Percentiles rank a stretch among this genome's conserved stretches.
Conservation (phyloP, 1,140 invertebrate species). For the Gerris buenoi region DNA sequence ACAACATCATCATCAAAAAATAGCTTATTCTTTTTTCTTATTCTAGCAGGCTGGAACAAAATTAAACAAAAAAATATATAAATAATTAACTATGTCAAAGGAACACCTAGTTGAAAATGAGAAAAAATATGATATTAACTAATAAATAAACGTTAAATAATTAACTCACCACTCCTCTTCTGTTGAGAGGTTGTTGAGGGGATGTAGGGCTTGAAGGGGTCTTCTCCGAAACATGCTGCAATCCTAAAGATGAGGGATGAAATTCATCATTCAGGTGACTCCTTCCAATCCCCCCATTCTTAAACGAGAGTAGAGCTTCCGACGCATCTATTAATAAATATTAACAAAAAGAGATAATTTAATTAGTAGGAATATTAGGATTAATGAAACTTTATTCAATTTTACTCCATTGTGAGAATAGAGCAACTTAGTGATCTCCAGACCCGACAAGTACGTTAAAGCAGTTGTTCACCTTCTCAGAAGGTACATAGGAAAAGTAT, state of each 20-base stretch:
- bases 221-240: constrained; percentile 59
- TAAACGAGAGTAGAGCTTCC: constrained; percentile 27
- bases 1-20: constrained; percentile 86
- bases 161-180: constrained; percentile 52
- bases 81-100: not conserved
- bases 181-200: constrained; percentile 57
- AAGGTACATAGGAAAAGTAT: not conserved
- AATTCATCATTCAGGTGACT: constrained; percentile 29
- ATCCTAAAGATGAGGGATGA: constrained; percentile 54
- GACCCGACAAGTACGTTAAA: constrained; percentile 3
- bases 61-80: not conserved
- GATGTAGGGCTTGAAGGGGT: constrained; percentile 55
- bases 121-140: not conserved
- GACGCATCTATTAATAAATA: constrained; percentile 25
- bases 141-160: not conserved
- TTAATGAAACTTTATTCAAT: not conserved
- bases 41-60: constrained; percentile 51
- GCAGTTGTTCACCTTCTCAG: not conserved
- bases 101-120: not conserved
- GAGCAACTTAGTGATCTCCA: not conserved
- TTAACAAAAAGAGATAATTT: too few species aligned
- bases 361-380: not conserved
- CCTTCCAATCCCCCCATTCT: constrained; percentile 25
- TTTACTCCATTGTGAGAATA: not conserved
- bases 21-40: constrained; percentile 75